phyloP scores from a whole-genome alignment of 2,113 vertebrate genomes.

The Arvicanthis niloticus region DNA sequence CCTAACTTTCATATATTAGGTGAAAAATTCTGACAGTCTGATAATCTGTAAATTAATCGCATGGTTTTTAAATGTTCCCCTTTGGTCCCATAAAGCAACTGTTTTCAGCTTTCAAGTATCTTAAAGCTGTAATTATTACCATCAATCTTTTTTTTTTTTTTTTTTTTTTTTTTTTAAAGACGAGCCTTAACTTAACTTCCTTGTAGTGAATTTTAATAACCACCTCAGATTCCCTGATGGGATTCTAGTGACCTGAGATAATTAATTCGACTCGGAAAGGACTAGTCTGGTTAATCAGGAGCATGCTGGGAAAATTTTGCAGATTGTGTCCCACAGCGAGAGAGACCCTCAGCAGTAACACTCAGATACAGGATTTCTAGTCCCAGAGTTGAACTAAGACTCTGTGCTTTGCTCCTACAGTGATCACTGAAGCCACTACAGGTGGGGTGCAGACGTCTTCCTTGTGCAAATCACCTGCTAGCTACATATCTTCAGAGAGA shows the following conservation, averaged over 20 bases:
- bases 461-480: neutral
- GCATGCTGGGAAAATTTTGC: neutral
- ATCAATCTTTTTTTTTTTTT: conserved; percentile 46
- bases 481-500: neutral
- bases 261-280: neutral
- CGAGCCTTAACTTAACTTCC: conserved; percentile 7
- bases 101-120: conserved; percentile 52
- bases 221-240: neutral
- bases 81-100: conserved; percentile 29
- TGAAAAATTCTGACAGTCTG: neutral
- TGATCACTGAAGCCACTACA: rapidly evolving
- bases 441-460: rapidly evolving
- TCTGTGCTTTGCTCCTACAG: neutral
- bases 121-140: conserved; percentile 54
- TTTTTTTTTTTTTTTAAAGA: neutral
- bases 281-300: neutral
- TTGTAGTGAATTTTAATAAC: conserved; percentile 65
- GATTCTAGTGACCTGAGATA: conserved; percentile 44
- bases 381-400: neutral
- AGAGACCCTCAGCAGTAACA: too few relatives aligned
- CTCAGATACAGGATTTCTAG: neutral
- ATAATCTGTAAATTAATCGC: neutral
- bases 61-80: conserved; percentile 9
- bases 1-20: conserved; percentile 32
- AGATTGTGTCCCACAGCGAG: too few relatives aligned